Evolutionary conservation across 2,888 invertebrate genomes (phyloP).

Genomic region (Oscheius sp.): DNA sequence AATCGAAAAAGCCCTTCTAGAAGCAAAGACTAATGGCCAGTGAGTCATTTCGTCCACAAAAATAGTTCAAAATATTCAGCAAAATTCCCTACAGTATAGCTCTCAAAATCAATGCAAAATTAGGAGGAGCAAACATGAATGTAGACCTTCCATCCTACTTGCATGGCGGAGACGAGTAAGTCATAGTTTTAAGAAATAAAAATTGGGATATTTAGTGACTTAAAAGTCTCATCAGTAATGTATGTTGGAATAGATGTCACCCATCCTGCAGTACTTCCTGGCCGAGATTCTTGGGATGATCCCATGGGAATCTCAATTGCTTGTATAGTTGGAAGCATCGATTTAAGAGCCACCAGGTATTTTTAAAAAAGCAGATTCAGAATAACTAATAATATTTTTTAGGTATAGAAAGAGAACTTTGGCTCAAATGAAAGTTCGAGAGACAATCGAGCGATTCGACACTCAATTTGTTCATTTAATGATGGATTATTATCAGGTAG

Average conservation of each 20-base stretch:
- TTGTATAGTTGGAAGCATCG: slow-evolving; percentile 43
- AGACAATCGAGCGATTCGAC: slow-evolving; percentile 31
- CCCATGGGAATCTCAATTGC: slow-evolving; percentile 41
- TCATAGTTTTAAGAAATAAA: not conserved
- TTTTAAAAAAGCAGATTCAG: too few relatives aligned
- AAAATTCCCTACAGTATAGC: slow-evolving; percentile 40
- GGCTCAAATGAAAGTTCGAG: slow-evolving; percentile 32
- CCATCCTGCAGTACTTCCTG: slow-evolving; percentile 35
- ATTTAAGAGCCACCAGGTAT: slow-evolving; percentile 39
- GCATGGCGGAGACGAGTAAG: not conserved
- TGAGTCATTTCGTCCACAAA: not conserved
- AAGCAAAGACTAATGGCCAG: not conserved
- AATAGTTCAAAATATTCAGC: not conserved
- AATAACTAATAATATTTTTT: not conserved
- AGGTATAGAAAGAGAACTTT: slow-evolving; percentile 29
- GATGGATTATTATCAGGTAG: slow-evolving; percentile 16
- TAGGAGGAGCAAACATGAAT: slow-evolving; percentile 43
- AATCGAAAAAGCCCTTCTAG: not conserved
- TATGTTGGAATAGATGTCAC: slow-evolving; percentile 55
- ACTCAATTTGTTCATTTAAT: slow-evolving; percentile 26
- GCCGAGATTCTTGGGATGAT: not conserved
- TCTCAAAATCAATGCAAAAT: slow-evolving; percentile 50
- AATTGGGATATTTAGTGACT: not conserved
- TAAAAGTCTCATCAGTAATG: slow-evolving; percentile 30
- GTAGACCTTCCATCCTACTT: slow-evolving; percentile 1